Conservation (phyloP, 2,797 vertebrate species). For the Melanotaenia boesemani region DNA sequence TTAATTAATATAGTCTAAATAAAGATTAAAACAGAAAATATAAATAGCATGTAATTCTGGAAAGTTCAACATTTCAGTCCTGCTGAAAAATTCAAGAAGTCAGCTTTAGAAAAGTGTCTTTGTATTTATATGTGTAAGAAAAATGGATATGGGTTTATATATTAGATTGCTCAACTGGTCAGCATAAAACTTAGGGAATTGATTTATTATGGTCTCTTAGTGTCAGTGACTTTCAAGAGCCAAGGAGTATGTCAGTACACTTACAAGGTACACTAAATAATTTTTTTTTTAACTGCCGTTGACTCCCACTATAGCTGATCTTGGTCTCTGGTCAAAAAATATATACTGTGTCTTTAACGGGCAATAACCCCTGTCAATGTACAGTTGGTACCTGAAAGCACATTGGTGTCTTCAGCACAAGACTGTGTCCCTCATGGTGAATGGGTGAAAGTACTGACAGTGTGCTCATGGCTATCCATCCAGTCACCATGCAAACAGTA, state of each 20-base stretch:
- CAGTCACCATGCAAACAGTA: background rate
- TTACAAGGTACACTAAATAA: too few species aligned
- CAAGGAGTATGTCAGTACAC: background rate
- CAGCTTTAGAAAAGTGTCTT: background rate
- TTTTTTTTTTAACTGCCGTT: too few species aligned
- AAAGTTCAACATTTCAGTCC: too few species aligned
- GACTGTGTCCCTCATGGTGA: background rate
- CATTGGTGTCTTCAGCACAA: background rate
- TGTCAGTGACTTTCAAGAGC: background rate
- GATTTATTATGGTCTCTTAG: background rate
- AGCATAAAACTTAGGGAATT: background rate
- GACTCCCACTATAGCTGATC: too few species aligned
- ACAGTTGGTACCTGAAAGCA: background rate
- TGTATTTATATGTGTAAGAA: background rate
- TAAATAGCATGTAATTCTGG: too few species aligned
- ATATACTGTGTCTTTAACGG: background rate
- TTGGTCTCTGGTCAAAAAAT: too few species aligned
- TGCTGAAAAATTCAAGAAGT: background rate
- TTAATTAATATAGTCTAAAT: background rate
- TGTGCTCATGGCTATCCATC: background rate
- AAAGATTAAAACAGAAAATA: background rate
- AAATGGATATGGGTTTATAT: background rate
- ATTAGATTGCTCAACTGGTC: background rate
- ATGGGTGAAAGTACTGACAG: background rate
- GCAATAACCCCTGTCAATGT: background rate